Base-by-base conservation (phyloP, 2,797 vertebrate genomes). In the Clarias pachynema region DNA sequence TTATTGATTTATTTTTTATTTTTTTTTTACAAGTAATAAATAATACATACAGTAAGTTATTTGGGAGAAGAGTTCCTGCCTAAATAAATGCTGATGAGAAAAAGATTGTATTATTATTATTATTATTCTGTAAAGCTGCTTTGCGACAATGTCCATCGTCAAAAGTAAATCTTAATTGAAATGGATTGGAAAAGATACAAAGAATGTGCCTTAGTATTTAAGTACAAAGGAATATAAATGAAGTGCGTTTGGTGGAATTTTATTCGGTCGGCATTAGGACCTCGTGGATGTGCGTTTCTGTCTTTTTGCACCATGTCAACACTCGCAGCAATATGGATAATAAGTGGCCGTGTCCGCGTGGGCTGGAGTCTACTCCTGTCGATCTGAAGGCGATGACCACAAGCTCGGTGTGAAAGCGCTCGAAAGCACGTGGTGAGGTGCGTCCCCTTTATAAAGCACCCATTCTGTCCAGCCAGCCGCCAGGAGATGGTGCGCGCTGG, bases 401-500 rank as follows among this genome's bases (percentile, higher is more conserved):
- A 89, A 92, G 92, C 94, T 95, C 93, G 93, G 89, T 93, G 89
- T 91, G 94, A 89, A 92, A 91, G 90, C 88, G 92, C 90, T 93
- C 92, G 90, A 91, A 89, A 93, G 90, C 95, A 95, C 95, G 95
- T 95, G 95, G 95, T 95, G 92, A 93, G 82, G 53, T 26, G 92
- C 89, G 90, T 91, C 91, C 92, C 92, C 83, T 87, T 91, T 96
- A 95, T 95, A 96, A 96, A 96, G 91, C 90, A 91, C 90, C 89
- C 91, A 90, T 87, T 88, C 85, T 49, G 92, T 70, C 90, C 92
- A 86, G 84, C 91, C 89, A 82, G 92, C 92, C 89, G 92, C 93
- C 90, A 89, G 92, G 92, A 92, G 91, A 94, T 94, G 95, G 94
- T 95, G 94, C 94, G 95, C 94, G 93, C 94, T 94, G 94, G 95